phyloP scores from a whole-genome alignment of 2,113 vertebrate genomes.

The Balaenoptera acutorostrata region DNA sequence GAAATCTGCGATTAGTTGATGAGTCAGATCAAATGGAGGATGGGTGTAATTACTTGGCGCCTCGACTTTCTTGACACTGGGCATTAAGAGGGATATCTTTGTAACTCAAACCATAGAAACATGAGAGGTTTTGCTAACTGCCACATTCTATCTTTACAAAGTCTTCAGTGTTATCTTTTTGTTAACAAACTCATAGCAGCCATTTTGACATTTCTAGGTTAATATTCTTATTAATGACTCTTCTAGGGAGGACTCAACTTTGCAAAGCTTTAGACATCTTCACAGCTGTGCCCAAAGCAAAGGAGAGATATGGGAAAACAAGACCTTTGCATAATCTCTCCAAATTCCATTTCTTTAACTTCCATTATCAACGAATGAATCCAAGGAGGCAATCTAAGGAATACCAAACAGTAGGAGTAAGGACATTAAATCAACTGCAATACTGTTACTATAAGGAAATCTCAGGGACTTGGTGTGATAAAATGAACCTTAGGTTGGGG shows the following conservation, averaged over 20 bases:
- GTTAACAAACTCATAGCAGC: background rate
- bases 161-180: background rate
- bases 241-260: background rate
- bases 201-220: background rate
- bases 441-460: background rate
- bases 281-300: background rate
- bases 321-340: background rate
- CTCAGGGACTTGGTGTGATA: background rate
- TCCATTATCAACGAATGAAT: background rate
- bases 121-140: background rate
- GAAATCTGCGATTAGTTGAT: background rate
- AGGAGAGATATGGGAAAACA: background rate
- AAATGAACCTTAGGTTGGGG: background rate
- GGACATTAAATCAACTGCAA: background rate
- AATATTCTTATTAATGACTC: background rate
- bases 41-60: background rate
- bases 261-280: background rate
- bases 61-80: background rate
- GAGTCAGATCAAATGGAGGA: background rate
- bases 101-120: background rate
- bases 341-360: background rate
- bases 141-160: background rate
- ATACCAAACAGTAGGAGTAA: background rate
- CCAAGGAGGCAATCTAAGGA: background rate
- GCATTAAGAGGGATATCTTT: background rate